These are phyloP conservation scores for Heliocidaris tuberculata DNA, from an alignment of 35 echinoderm and acorn worm genomes.

Conservation along the genomic window DNA sequence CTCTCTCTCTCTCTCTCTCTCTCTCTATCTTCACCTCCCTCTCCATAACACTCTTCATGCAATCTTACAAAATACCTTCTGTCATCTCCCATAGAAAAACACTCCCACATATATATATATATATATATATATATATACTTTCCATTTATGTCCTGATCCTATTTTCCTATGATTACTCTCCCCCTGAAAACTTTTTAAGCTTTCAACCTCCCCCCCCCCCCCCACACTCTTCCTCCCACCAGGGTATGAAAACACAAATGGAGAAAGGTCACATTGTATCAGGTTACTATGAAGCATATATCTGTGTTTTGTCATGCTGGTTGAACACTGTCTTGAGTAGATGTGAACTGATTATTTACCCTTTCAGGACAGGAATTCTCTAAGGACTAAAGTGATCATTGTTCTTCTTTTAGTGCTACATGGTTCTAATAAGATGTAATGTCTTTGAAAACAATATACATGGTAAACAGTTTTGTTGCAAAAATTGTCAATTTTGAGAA, in stretches of 20 bases:
- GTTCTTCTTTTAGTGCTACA: too few species aligned
- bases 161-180: background rate
- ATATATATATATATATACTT: background rate
- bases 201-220: background rate
- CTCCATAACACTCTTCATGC: background rate
- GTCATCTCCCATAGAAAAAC: background rate
- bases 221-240: background rate
- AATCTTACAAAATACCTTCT: background rate
- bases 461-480: too few species aligned
- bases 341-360: background rate
- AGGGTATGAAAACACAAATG: background rate
- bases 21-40: too few species aligned
- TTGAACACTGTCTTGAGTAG: background rate
- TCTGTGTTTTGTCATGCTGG: background rate
- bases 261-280: background rate
- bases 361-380: too few species aligned
- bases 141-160: too few species aligned
- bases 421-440: too few species aligned
- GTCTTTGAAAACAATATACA: too few species aligned
- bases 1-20: background rate
- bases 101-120: background rate
- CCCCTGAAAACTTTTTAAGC: background rate
- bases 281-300: background rate
- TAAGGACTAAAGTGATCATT: too few species aligned
- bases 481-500: too few species aligned